Conservation (phyloP, 64 coral and sea anemone species). For the Hydrozoanthus tunicans region DNA sequence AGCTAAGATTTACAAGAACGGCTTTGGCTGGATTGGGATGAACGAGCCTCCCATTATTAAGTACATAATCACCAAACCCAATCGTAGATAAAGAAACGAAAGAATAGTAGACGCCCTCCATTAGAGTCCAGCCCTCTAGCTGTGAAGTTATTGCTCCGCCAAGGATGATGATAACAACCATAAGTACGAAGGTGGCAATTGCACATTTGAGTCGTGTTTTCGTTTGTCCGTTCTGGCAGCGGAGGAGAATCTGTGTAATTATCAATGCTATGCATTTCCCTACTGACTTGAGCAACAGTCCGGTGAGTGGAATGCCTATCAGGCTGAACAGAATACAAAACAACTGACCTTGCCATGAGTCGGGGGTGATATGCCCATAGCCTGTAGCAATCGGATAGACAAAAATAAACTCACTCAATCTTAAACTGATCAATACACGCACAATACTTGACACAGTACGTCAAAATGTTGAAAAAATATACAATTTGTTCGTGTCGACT, state of each 20-base stretch:
- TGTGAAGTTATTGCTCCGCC: slow-evolving; percentile 29
- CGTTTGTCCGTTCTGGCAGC: slow-evolving; percentile 8
- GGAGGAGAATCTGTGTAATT: slow-evolving; percentile 14
- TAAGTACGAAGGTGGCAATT: slow-evolving; percentile 27
- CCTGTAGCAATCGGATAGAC: slow-evolving; percentile 11
- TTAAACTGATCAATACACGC: no score
- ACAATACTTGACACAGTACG: no score
- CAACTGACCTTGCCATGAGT: slow-evolving; percentile 59
- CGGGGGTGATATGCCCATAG: slow-evolving; percentile 51
- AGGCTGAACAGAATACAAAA: slow-evolving; percentile 47
- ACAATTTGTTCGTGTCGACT: no score
- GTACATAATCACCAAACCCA: slow-evolving; percentile 60
- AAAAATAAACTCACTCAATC: not conserved
- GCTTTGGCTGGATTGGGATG: not conserved
- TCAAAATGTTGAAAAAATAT: no score
- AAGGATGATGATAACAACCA: slow-evolving; percentile 29
- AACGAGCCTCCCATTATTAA: not conserved
- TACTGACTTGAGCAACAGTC: slow-evolving; percentile 26
- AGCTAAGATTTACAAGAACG: not conserved
- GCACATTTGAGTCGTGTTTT: slow-evolving; percentile 34
- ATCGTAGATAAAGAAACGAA: slow-evolving; percentile 54
- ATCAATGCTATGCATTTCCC: slow-evolving; percentile 30
- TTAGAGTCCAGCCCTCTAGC: slow-evolving; percentile 52
- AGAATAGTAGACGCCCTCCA: slow-evolving; percentile 50
- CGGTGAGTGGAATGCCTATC: slow-evolving; percentile 49